Evolutionary conservation across 2,797 vertebrate genomes (phyloP).

Genomic region (Urophycis tenuis): DNA sequence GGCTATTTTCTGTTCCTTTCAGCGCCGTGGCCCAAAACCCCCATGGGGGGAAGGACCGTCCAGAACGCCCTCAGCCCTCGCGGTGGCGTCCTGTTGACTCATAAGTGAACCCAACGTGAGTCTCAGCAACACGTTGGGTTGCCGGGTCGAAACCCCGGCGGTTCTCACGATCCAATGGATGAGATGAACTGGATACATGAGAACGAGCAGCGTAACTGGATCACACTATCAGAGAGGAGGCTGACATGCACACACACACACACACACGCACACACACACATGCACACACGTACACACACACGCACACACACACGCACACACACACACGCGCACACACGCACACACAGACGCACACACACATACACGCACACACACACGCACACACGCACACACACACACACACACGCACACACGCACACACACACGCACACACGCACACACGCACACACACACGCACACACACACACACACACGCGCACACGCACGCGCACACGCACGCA

Average conservation of each 20-base stretch:
- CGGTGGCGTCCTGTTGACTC: background rate
- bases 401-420: background rate
- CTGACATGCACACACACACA: constrained; percentile 14
- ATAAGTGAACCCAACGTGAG: background rate
- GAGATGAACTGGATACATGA: constrained; percentile 5
- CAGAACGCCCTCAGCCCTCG: background rate
- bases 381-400: background rate
- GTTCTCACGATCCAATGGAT: background rate
- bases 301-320: background rate
- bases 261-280: too few species aligned
- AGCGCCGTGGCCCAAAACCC: too few species aligned
- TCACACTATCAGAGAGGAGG: constrained; percentile 22
- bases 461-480: too few species aligned
- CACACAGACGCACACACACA: constrained; percentile 1
- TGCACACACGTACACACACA: too few species aligned
- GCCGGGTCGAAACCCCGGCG: background rate
- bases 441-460: too few species aligned
- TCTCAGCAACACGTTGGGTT: background rate
- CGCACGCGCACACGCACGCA: too few species aligned
- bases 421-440: too few species aligned
- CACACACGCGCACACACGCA: constrained; percentile 6
- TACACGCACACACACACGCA: background rate
- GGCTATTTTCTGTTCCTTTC: too few species aligned
- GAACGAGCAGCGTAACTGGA: constrained; percentile 22
- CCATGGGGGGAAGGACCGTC: too few species aligned